Evolutionary conservation across 2,797 vertebrate genomes (phyloP).

Genomic region (Melopsittacus undulatus): DNA sequence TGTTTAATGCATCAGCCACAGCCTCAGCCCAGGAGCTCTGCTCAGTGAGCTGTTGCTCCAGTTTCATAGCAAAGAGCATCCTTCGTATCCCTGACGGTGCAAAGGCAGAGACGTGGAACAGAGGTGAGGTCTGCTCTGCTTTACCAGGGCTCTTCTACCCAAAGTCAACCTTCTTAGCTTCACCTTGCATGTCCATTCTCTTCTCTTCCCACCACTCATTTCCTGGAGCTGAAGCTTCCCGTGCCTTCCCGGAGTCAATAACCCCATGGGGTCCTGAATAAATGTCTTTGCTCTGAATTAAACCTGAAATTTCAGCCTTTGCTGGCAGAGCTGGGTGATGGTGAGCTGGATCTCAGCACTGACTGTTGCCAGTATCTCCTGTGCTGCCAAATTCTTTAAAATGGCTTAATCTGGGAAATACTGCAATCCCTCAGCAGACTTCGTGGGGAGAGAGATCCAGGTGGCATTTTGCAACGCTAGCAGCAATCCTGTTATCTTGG

Average conservation of each 20-base stretch:
- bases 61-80: background rate
- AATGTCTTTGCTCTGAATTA: background rate
- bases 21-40: background rate
- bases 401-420: background rate
- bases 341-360: background rate
- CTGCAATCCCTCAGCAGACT: background rate
- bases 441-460: background rate
- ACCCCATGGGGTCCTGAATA: background rate
- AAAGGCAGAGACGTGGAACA: background rate
- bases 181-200: background rate
- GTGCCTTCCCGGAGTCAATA: background rate
- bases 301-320: background rate
- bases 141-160: background rate
- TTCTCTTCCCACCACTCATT: background rate
- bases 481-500: background rate
- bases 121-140: background rate
- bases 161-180: background rate
- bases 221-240: background rate
- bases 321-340: background rate
- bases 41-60: background rate
- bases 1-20: background rate
- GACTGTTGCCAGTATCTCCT: background rate
- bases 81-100: background rate
- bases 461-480: conserved; percentile 28
- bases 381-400: background rate